Base-by-base conservation (phyloP, 1,140 invertebrate genomes). In the Anoplolepis gracilipes region DNA sequence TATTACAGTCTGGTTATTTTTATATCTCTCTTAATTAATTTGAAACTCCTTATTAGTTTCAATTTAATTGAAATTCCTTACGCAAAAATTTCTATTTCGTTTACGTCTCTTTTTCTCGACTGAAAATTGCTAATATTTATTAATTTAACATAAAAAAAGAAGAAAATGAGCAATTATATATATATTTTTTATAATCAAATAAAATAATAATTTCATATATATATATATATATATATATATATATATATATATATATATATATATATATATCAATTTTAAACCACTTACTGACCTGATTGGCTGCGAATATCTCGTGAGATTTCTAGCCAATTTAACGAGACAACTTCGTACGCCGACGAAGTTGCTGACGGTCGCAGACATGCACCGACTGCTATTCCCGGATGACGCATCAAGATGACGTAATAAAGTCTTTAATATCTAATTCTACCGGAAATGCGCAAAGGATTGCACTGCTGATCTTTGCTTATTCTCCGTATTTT, bases 351-450 rank as follows among this genome's bases (percentile, higher is more conserved):
- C 8, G 36, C 19, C 36, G 39, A 19, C 46, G 13, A 82, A 73
- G 13, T 42, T 72, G 78, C 67, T 42, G 55, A 82, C 67, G 62
- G 22, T 69, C 16, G 53, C 67, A 30, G 13, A 73, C 73, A 22
- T 59, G 36, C 62, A 39, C 6, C 49, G 33, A 39, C 22, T 69
- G 77, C 78, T 73, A 61, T 82, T 69, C 61, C 8, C 36, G 4
- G 36, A 28, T 59, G 67, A 59, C 33, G 25, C n/a, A 55, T 57
- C 19, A 53, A 39, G 22, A 55, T 57, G 59, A 53, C 49, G 36
- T 82, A 79, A 39, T 82, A 73, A 22, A 57, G 11, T 62, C 78
- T 25, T 69, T 73, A 33, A 73, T 61, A 39, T 72, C 7, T 67
- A 67, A 67, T 79, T 30, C 19, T 11, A 42, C 13, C 25, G 49